Percentiles rank a stretch among this genome's conserved stretches.
phyloP scores from a whole-genome alignment of 2,113 vertebrate species.

The Lepus americanus region DNA sequence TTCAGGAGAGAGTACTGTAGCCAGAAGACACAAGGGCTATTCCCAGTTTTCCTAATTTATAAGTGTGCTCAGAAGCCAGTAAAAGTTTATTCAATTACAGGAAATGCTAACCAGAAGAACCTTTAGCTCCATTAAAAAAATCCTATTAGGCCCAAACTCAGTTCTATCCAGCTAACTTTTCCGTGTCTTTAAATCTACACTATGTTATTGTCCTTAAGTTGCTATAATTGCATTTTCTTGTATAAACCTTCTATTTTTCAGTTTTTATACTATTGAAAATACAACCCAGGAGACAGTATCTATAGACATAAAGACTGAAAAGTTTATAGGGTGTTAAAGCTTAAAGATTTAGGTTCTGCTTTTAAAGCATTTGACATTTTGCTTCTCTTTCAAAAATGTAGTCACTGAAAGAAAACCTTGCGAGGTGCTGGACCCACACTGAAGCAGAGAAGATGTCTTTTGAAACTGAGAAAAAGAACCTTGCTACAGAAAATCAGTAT shows the following conservation, averaged over 20 bases:
- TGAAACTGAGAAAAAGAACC: constrained; percentile 87
- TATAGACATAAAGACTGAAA: constrained; percentile 18
- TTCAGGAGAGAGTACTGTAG: not conserved
- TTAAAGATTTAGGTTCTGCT: constrained; percentile 56
- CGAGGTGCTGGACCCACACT: constrained; percentile 87
- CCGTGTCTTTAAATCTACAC: not conserved
- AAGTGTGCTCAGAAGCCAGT: not conserved
- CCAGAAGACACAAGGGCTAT: not conserved
- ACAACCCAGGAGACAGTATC: not conserved
- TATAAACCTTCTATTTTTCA: constrained; percentile 10
- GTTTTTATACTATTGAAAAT: not conserved
- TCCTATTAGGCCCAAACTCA: not conserved
- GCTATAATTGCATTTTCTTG: not conserved
- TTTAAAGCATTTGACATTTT: constrained; percentile 63
- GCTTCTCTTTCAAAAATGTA: constrained; percentile 79
- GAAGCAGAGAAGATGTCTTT: constrained; percentile 88
- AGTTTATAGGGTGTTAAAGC: not conserved
- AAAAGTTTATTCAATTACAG: not conserved
- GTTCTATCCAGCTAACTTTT: not conserved
- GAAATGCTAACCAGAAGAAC: not conserved
- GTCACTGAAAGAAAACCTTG: constrained; percentile 89
- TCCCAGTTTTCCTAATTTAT: not conserved
- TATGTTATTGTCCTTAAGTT: not conserved
- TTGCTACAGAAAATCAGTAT: constrained; percentile 91
- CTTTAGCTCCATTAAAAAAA: not conserved